Conservation (phyloP, 2,888 invertebrate species). For the Maniola hyperantus region DNA sequence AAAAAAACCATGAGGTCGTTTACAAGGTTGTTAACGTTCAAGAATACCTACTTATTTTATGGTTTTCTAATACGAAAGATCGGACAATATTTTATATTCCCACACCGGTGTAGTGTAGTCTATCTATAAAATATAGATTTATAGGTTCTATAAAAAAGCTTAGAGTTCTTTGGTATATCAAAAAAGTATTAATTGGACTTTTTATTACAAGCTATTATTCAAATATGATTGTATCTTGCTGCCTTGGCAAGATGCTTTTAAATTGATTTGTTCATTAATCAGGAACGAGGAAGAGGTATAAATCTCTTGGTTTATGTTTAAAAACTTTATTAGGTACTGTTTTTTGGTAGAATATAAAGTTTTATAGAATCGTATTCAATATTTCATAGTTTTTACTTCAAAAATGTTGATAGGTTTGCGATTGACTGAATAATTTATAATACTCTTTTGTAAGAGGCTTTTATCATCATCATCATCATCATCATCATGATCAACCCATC, state of each 20-base stretch:
- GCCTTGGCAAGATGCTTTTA: constrained; percentile 32
- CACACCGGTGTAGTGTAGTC: constrained; percentile 39
- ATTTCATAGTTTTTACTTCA: neutral
- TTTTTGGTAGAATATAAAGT: neutral
- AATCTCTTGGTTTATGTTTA: constrained; percentile 21
- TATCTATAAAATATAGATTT: constrained; percentile 46
- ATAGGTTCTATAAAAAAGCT: constrained; percentile 45
- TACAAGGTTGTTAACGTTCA: neutral
- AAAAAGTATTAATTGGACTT: constrained; percentile 44
- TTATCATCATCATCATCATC: no score
- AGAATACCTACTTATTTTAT: neutral
- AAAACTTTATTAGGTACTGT: constrained; percentile 17
- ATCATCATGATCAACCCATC: no score
- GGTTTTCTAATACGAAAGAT: constrained; percentile 4
- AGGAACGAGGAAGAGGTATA: constrained; percentile 31
- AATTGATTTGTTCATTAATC: constrained; percentile 36
- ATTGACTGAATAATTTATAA: neutral
- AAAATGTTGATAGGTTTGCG: neutral
- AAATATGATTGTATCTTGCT: constrained; percentile 36
- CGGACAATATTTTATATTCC: constrained; percentile 34
- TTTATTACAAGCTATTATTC: constrained; percentile 42
- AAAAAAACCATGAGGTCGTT: no score
- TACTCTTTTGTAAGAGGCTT: neutral
- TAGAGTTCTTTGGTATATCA: constrained; percentile 40
- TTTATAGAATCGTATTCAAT: neutral